Conservation (phyloP, 1,140 invertebrate genomes). For the Tenebrio molitor region DNA sequence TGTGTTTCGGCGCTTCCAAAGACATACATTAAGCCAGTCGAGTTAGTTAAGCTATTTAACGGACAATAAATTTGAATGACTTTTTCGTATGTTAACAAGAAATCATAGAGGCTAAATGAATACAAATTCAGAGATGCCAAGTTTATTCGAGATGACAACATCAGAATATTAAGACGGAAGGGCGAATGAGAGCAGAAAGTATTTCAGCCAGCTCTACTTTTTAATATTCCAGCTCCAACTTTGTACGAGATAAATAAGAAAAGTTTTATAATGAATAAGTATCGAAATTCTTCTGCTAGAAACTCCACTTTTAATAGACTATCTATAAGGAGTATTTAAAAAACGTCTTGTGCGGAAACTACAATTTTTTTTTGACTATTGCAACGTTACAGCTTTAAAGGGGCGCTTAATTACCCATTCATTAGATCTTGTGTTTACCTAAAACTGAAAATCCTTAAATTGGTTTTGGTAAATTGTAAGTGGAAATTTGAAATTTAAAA, state of each 20-base stretch:
- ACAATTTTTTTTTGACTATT: too few relatives aligned
- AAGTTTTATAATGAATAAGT: constrained; percentile 34
- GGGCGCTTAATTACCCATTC: too few relatives aligned
- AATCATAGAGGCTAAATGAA: constrained; percentile 30
- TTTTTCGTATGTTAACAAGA: constrained; percentile 17
- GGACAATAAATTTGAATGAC: constrained; percentile 13
- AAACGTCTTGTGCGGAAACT: too few relatives aligned
- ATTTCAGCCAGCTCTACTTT: constrained; percentile 10
- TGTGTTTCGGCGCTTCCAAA: too few relatives aligned
- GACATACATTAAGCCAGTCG: too few relatives aligned
- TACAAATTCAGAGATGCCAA: constrained; percentile 27
- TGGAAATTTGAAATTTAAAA: background rate
- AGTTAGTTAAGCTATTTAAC: background rate
- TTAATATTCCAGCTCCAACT: constrained; percentile 30
- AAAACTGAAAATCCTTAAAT: too few relatives aligned
- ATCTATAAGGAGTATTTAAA: background rate
- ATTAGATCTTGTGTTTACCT: too few relatives aligned
- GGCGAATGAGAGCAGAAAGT: constrained; percentile 1
- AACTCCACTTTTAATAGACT: background rate
- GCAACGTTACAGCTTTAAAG: too few relatives aligned
- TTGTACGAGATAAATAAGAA: constrained; percentile 22
- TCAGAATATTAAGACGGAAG: constrained; percentile 24
- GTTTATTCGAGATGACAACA: constrained; percentile 29
- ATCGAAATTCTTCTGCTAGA: constrained; percentile 5
- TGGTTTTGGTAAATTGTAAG: too few relatives aligned